Evolutionary conservation across 2,888 invertebrate genomes (phyloP).

Genomic region (Podabrus alpinus): DNA sequence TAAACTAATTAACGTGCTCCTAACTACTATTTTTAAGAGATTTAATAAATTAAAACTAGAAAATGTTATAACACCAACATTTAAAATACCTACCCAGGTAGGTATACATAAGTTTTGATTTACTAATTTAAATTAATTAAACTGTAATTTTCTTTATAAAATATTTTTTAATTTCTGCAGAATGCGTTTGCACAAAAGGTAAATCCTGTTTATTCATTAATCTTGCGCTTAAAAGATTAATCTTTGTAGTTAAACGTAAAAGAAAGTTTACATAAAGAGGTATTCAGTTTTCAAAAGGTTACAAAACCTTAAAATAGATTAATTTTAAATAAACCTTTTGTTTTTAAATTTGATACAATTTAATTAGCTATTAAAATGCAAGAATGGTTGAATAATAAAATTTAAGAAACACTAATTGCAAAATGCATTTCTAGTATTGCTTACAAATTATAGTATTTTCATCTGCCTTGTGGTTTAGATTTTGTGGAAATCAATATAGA

Average conservation of each 20-base stretch:
- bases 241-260: constrained; percentile 4
- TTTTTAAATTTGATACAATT: constrained; percentile 9
- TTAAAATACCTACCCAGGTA: background rate
- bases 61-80: background rate
- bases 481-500: background rate
- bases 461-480: background rate
- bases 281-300: background rate
- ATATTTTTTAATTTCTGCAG: constrained; percentile 1
- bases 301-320: constrained; percentile 1
- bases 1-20: too few relatives aligned
- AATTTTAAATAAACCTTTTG: constrained; percentile 2
- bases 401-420: constrained; percentile 8
- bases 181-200: constrained; percentile 3
- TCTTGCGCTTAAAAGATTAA: constrained; percentile 4
- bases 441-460: background rate
- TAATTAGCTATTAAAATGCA: constrained; percentile 21
- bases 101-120: background rate
- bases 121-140: background rate
- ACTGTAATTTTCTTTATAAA: background rate
- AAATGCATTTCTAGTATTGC: background rate
- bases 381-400: background rate
- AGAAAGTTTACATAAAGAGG: constrained; percentile 4
- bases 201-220: constrained; percentile 4
- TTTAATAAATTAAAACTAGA: background rate
- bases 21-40: background rate